Conservation (phyloP, 1,140 invertebrate species). For the Agrilus planipennis region DNA sequence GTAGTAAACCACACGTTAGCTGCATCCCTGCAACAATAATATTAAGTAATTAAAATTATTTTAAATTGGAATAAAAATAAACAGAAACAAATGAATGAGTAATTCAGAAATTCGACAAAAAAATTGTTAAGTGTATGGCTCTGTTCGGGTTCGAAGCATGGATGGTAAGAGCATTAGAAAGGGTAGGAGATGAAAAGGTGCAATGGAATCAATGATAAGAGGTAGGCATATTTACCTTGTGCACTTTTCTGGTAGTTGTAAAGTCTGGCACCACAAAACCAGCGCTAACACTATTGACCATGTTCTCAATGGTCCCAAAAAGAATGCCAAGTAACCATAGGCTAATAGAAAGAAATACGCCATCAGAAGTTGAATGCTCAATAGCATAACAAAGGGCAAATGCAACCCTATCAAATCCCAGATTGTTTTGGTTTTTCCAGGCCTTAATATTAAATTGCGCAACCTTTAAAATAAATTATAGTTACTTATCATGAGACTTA, state of each 20-base stretch:
- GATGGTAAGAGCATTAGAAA: too few relatives aligned
- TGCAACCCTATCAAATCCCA: not conserved
- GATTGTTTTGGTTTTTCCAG: not conserved
- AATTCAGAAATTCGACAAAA: too few relatives aligned
- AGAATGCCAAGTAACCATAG: not conserved
- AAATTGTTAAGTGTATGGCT: too few relatives aligned
- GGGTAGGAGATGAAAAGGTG: too few relatives aligned
- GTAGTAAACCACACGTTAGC: too few relatives aligned
- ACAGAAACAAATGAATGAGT: too few relatives aligned
- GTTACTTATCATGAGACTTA: constrained; percentile 2
- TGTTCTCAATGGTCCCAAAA: not conserved
- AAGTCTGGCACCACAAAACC: constrained; percentile 32
- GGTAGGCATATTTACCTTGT: constrained; percentile 38
- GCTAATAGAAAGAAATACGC: not conserved
- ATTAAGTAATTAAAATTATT: too few relatives aligned
- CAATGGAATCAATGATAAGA: not conserved
- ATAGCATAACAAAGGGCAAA: not conserved
- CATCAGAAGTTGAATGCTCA: not conserved
- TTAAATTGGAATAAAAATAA: too few relatives aligned
- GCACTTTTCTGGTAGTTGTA: constrained; percentile 38
- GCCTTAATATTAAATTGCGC: not conserved
- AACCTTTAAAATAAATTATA: not conserved
- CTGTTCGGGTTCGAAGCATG: too few relatives aligned
- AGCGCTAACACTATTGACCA: not conserved
- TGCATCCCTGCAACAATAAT: too few relatives aligned